These are phyloP conservation scores for Ceratina australensis DNA, from an alignment of 1,140 invertebrate genomes.

Conservation along the genomic window DNA sequence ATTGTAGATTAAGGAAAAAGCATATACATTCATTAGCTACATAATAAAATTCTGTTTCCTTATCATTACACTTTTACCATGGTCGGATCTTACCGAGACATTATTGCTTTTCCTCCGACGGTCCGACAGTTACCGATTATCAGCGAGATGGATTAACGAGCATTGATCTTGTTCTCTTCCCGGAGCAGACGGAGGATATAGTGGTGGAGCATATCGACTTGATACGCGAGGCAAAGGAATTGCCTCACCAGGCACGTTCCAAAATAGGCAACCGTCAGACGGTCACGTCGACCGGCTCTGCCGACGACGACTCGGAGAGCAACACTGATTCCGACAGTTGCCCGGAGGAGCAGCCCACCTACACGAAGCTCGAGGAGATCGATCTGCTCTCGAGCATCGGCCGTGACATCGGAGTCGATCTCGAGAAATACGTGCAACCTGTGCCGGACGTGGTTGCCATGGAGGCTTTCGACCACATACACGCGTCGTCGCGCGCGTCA, in stretches of 20 bases:
- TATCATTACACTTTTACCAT: too few species aligned
- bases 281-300: slow-evolving; percentile 46
- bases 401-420: slow-evolving; percentile 74
- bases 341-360: slow-evolving; percentile 65
- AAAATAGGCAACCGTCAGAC: slow-evolving; percentile 69
- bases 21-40: too few species aligned
- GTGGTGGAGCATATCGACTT: slow-evolving; percentile 73
- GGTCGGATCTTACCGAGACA: too few species aligned
- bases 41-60: too few species aligned
- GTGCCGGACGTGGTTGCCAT: slow-evolving; percentile 77
- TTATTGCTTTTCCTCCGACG: too few species aligned
- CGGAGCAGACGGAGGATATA: slow-evolving; percentile 67
- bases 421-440: slow-evolving; percentile 75
- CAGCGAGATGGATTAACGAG: neutral
- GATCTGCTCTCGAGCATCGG: slow-evolving; percentile 76
- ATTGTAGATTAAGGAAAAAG: too few species aligned
- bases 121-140: too few species aligned
- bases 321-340: slow-evolving; percentile 68
- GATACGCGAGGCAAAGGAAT: slow-evolving; percentile 74
- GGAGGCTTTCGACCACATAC: slow-evolving; percentile 62
- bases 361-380: slow-evolving; percentile 76
- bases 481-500: slow-evolving; percentile 45
- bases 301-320: slow-evolving; percentile 61
- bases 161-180: neutral
- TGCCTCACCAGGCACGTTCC: slow-evolving; percentile 61